A percentile compares a stretch with the other conserved stretches of the same genome.
These are phyloP conservation scores for Digitonthophagus gazella DNA, from an alignment of 2,888 invertebrate genomes.

Conservation along the genomic window DNA sequence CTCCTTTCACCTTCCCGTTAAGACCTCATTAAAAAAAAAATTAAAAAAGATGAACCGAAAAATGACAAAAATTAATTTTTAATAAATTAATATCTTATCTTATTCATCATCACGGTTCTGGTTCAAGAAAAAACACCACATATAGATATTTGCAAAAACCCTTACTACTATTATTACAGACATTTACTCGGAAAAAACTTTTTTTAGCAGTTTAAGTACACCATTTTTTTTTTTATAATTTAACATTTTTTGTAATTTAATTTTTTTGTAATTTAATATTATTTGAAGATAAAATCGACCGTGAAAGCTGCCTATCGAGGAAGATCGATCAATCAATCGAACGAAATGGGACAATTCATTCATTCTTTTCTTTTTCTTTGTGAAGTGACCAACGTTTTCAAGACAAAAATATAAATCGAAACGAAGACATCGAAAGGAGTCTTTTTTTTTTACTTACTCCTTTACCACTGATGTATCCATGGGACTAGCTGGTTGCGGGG, in stretches of 20 bases:
- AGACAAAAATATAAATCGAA: too few species aligned
- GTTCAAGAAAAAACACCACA: too few species aligned
- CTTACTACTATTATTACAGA: conserved; percentile 5
- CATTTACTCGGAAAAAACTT: conserved; percentile 1
- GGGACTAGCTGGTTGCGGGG: conserved; percentile 66
- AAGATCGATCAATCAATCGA: too few species aligned
- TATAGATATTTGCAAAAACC: conserved; percentile 6
- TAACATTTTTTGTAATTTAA: too few species aligned
- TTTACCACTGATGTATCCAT: conserved; percentile 67
- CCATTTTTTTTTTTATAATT: not conserved
- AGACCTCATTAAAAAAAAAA: too few species aligned
- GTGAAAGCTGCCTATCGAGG: conserved; percentile 4
- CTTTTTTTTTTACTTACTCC: conserved; percentile 36
- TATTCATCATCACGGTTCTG: not conserved
- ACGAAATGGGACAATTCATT: too few species aligned
- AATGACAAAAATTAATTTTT: not conserved
- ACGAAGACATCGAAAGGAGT: not conserved
- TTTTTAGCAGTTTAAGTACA: not conserved
- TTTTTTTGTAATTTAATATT: too few species aligned
- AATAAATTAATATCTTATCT: not conserved
- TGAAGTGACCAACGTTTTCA: too few species aligned
- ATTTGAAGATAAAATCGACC: not conserved
- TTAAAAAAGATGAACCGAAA: too few species aligned
- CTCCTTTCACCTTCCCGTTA: too few species aligned
- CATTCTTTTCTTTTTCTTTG: too few species aligned